Percentiles rank a stretch among this genome's conserved stretches.
Conservation (phyloP, 2,113 vertebrate genomes). For the Ursus arctos region DNA sequence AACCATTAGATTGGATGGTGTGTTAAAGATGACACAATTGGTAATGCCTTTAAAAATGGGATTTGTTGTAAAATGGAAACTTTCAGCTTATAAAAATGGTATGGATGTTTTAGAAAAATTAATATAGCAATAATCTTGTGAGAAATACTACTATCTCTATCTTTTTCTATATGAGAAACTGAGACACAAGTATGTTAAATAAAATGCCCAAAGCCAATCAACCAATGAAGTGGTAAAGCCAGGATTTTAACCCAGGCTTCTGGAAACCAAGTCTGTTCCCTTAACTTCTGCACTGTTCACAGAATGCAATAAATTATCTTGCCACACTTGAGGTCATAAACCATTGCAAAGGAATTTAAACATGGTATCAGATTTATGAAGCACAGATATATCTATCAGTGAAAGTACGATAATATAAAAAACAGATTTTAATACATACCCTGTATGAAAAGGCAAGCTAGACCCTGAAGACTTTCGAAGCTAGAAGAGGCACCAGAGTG, state of each 20-base stretch:
- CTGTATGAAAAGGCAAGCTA: background rate
- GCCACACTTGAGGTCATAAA: background rate
- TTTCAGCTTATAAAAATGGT: background rate
- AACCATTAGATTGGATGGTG: background rate
- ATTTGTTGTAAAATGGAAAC: background rate
- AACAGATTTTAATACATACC: background rate
- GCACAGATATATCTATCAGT: background rate
- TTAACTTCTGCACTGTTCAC: background rate
- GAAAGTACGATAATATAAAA: background rate
- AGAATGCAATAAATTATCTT: background rate
- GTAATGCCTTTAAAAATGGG: background rate
- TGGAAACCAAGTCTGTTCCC: background rate
- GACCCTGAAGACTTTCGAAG: background rate
- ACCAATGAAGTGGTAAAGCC: background rate
- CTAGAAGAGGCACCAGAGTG: background rate
- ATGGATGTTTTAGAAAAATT: background rate
- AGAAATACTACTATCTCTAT: background rate
- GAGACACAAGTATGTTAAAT: background rate
- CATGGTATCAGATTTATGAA: background rate
- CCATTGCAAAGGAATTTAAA: background rate
- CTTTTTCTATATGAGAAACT: background rate
- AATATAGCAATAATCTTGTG: background rate
- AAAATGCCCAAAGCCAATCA: background rate
- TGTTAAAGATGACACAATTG: background rate
- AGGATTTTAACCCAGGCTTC: background rate